These are phyloP conservation scores for Hystrix cristata DNA, from an alignment of 2,113 vertebrate species.

Conservation along the genomic window DNA sequence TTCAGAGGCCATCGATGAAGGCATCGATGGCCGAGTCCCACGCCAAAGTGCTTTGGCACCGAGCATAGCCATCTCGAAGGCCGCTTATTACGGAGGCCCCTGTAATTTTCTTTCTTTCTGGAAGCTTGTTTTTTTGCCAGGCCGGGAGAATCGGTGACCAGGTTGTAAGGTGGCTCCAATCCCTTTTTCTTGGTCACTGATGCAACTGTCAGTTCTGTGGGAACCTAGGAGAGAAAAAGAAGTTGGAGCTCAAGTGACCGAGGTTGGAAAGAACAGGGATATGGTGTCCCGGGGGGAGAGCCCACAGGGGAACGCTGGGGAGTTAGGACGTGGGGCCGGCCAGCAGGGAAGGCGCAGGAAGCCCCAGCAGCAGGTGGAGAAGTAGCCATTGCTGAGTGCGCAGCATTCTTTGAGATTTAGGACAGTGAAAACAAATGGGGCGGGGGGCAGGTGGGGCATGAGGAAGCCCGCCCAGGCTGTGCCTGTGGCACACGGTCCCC, in stretches of 20 bases:
- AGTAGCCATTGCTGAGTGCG: background rate
- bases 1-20: rapidly evolving
- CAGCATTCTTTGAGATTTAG: background rate
- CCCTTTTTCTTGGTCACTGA: background rate
- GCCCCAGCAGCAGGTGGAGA: background rate
- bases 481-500: background rate
- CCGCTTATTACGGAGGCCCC: background rate
- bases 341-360: background rate
- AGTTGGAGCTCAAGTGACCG: too few species aligned
- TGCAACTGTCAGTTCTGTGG: background rate
- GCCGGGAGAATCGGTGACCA: background rate
- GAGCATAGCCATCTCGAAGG: background rate
- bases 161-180: too few species aligned
- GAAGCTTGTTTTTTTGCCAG: background rate
- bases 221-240: background rate
- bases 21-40: rapidly evolving
- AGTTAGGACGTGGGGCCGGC: rapidly evolving
- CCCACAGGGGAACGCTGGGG: rapidly evolving
- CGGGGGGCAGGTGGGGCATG: background rate
- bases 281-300: background rate
- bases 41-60: rapidly evolving
- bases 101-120: background rate
- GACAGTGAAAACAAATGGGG: too few species aligned
- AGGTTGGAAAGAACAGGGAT: rapidly evolving
- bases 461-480: background rate